Percentiles rank a stretch among this genome's conserved stretches.
Evolutionary conservation across 1,140 invertebrate species (phyloP).

Genomic region (Bombus waltoni): DNA sequence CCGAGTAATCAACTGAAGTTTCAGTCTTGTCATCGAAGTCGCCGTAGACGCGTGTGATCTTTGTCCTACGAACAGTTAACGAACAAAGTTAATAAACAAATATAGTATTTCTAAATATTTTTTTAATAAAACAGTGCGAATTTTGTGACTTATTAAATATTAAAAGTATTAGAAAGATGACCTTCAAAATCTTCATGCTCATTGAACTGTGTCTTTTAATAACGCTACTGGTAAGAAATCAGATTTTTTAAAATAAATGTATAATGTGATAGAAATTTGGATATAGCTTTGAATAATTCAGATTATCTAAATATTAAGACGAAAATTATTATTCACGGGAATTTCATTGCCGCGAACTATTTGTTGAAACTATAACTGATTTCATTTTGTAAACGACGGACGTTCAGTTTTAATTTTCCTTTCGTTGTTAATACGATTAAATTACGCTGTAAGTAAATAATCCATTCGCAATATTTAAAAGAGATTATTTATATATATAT

Average conservation of each 20-base stretch:
- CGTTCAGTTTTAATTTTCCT: not conserved
- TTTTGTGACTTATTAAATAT: not conserved
- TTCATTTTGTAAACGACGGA: not conserved
- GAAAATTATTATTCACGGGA: too few relatives aligned
- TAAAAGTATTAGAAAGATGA: not conserved
- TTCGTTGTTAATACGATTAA: not conserved
- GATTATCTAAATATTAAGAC: too few relatives aligned
- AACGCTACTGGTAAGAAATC: constrained; percentile 4
- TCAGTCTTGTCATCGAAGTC: not conserved
- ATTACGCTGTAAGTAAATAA: too few relatives aligned
- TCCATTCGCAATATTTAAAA: not conserved
- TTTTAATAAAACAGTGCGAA: not conserved
- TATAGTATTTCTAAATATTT: not conserved
- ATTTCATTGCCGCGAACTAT: not conserved
- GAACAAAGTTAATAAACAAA: not conserved
- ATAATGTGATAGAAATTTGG: too few relatives aligned
- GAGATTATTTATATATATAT: too few relatives aligned
- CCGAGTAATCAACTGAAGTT: not conserved
- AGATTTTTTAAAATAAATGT: not conserved
- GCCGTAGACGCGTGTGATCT: not conserved
- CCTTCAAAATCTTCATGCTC: not conserved
- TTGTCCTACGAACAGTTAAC: too few relatives aligned
- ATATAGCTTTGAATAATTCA: too few relatives aligned
- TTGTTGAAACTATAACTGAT: not conserved
- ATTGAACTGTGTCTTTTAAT: not conserved